Percentiles rank a stretch among this genome's conserved stretches.
Evolutionary conservation across 1,140 invertebrate genomes (phyloP).

Genomic region (Apis cerana): DNA sequence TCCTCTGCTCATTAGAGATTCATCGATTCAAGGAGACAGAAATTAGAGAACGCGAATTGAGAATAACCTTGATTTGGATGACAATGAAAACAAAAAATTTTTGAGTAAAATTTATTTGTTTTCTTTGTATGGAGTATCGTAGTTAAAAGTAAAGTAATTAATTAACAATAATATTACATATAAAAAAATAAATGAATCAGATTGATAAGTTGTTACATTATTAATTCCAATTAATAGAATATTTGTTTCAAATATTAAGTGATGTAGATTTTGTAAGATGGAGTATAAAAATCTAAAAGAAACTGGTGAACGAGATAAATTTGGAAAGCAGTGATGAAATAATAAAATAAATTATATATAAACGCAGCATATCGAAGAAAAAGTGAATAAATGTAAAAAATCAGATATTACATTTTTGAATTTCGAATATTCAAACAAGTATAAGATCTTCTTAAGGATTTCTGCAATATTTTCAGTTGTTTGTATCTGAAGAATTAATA

Average conservation of each 20-base stretch:
- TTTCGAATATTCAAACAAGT: background rate
- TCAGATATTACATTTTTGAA: background rate
- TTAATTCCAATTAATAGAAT: background rate
- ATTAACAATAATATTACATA: background rate
- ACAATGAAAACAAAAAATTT: too few species aligned
- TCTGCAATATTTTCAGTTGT: background rate
- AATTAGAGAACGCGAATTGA: too few species aligned
- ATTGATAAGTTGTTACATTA: background rate
- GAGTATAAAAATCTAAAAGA: background rate
- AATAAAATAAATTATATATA: background rate
- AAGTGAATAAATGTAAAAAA: background rate
- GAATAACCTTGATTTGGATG: too few species aligned
- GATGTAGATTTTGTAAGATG: background rate
- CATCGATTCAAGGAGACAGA: too few species aligned
- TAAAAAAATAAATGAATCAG: background rate
- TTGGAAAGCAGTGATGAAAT: background rate
- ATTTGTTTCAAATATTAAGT: background rate
- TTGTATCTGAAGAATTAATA: background rate
- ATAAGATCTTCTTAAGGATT: background rate
- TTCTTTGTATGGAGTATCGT: background rate
- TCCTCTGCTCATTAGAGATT: too few species aligned
- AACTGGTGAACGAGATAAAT: background rate
- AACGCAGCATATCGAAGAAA: background rate
- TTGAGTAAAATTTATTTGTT: background rate
- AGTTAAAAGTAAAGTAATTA: background rate